phyloP scores from a whole-genome alignment of 2,113 vertebrate species.

The Phoenicopterus ruber region DNA sequence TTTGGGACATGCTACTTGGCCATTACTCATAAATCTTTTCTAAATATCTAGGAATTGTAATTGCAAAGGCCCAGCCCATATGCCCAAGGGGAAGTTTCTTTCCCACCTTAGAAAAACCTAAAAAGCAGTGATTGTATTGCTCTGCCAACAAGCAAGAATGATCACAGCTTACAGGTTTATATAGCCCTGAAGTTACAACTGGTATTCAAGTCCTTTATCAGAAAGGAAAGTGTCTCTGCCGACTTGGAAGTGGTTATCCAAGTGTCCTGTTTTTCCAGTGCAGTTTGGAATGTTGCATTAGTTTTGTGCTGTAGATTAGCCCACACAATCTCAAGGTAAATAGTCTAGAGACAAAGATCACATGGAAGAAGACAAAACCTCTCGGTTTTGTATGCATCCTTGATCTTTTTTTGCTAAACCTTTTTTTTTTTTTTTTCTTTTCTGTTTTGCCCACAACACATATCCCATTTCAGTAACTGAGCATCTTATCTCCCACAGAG shows the following conservation, averaged over 20 bases:
- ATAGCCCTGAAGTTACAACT: background rate
- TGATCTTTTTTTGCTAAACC: background rate
- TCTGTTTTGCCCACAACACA: background rate
- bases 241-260: slow-evolving; percentile 21
- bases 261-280: slow-evolving; percentile 31
- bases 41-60: background rate
- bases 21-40: background rate
- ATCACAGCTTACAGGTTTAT: background rate
- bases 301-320: slow-evolving; percentile 5
- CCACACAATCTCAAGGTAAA: background rate
- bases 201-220: slow-evolving; percentile 26
- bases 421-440: background rate
- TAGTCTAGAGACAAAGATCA: slow-evolving; percentile 11
- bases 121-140: background rate
- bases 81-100: background rate
- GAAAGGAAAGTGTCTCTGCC: background rate
- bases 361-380: background rate
- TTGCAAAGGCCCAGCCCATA: background rate
- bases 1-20: background rate
- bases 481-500: background rate
- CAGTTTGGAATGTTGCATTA: slow-evolving; percentile 21
- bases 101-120: background rate
- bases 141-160: background rate
- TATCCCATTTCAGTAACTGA: background rate
- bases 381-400: background rate